phyloP scores from a whole-genome alignment of 2,113 vertebrate species.

The Thalassoma bifasciatum region DNA sequence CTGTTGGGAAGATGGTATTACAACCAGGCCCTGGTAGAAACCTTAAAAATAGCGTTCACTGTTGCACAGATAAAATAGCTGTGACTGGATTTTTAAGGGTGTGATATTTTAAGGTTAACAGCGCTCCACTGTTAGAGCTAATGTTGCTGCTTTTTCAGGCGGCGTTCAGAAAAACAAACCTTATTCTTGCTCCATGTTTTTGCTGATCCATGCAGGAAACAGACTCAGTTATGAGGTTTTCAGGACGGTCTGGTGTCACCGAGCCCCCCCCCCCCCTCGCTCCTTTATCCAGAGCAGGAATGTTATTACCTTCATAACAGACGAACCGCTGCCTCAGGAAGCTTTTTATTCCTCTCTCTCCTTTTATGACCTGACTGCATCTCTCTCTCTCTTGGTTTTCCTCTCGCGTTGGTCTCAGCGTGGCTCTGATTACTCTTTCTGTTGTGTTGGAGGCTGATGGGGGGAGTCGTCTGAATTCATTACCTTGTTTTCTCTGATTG shows the following conservation, averaged over 20 bases:
- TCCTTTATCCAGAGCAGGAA: conserved; percentile 47
- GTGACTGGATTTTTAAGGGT: too few species aligned
- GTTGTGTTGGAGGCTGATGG: conserved; percentile 35
- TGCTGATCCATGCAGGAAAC: not conserved
- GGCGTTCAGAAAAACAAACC: too few species aligned
- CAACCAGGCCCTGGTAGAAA: too few species aligned
- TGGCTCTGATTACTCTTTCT: conserved; percentile 31
- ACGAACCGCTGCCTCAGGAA: conserved; percentile 48
- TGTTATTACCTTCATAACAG: conserved; percentile 61
- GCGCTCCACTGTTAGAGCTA: too few species aligned
- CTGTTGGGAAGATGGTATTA: too few species aligned
- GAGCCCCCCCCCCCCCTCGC: not conserved
- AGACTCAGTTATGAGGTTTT: conserved; percentile 20
- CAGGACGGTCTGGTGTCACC: conserved; percentile 20
- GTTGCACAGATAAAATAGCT: too few species aligned
- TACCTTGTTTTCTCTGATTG: conserved; percentile 37
- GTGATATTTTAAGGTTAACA: too few species aligned
- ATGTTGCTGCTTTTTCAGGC: too few species aligned
- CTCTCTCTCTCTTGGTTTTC: not conserved
- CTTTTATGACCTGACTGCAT: conserved; percentile 1
- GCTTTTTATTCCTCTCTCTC: conserved; percentile 34
- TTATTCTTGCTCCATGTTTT: not conserved
- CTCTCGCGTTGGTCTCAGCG: conserved; percentile 29
- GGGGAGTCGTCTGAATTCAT: conserved; percentile 30
- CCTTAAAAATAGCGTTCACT: too few species aligned